Conservation (phyloP, 1,140 invertebrate species). For the Listronotus bonariensis region DNA sequence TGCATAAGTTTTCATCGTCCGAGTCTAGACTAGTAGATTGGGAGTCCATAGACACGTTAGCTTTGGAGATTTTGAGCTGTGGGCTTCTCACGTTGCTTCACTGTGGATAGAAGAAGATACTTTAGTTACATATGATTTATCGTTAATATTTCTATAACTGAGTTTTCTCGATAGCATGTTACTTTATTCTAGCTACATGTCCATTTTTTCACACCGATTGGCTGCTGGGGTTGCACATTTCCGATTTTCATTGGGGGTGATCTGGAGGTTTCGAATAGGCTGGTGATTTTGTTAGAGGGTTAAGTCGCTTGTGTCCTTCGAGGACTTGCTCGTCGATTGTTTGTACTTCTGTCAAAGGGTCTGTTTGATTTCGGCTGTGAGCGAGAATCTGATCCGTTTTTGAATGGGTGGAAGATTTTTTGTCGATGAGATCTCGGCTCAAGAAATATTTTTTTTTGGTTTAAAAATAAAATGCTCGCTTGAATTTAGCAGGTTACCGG, state of each 20-base stretch:
- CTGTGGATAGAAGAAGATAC: constrained; percentile 30
- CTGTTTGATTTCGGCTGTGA: constrained; percentile 70
- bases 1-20: constrained; percentile 7
- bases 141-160: constrained; percentile 11
- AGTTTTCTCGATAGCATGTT: constrained; percentile 6
- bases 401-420: constrained; percentile 63
- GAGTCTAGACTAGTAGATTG: constrained; percentile 11
- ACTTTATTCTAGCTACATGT: background rate
- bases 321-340: constrained; percentile 16
- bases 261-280: background rate
- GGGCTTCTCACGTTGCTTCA: constrained; percentile 16
- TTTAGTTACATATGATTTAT: constrained; percentile 8
- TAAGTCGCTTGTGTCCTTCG: constrained; percentile 25
- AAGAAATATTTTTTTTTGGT: no score
- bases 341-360: constrained; percentile 65
- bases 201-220: constrained; percentile 4
- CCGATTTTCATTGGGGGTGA: background rate
- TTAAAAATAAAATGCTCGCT: no score
- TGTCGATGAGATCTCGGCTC: constrained; percentile 34
- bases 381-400: constrained; percentile 69
- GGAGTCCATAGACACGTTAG: constrained; percentile 30
- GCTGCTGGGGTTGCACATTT: background rate
- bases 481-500: no score
- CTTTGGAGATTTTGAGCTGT: constrained; percentile 20
- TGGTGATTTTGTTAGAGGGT: constrained; percentile 18